Evolutionary conservation across 2,888 invertebrate genomes (phyloP), one percentile per base, ranked within the genome.

Genomic region (Pyrrhosoma nymphula): DNA sequence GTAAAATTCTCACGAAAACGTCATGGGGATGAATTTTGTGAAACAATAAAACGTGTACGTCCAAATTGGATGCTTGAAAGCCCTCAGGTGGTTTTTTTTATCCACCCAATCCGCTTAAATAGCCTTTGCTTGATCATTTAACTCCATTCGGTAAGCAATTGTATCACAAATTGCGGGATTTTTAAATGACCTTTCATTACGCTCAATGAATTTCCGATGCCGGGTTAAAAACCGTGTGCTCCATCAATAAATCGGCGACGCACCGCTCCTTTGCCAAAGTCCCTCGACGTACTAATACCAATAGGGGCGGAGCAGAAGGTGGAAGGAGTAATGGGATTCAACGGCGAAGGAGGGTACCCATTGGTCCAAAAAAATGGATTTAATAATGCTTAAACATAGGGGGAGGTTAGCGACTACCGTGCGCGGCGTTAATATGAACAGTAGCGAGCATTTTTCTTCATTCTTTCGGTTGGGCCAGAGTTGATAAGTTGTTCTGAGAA

Each of bases 371-470:
- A 93, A 93, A 47, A 47, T 39, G 23, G 69, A 93, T 16, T 75
- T 93, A 93, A 93, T 93, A 93, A 63, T 47, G 30, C 93, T 93
- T 93, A 75, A 93, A 93, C 75, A 93, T 35, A 35, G 82, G 93
- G 93, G 93, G 69, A 47, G 47, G 26, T 35, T 8, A 82, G 82
- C 16, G 82, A 82, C 82, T 82, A 82, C 82, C 35, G 82, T 82
- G 82, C 35, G 82, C 82, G 18, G 82, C 35, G 82, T 16, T 82
- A 82, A 82, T 82, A 35, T 2, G 82, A 35, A 30, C 82, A 18
- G 82, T 30, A 35, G 82, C 10, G 16, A 82, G 35, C 16, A 10
- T 35, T 82, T 82, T 82, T 82, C 82, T 16, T 14, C 30, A 12
- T 10, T 82, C 82, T 35, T 82, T 35, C 82, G 82, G 82, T 82